These are phyloP conservation scores for Alectura lathami DNA, from an alignment of 2,113 vertebrate genomes.

Conservation along the genomic window DNA sequence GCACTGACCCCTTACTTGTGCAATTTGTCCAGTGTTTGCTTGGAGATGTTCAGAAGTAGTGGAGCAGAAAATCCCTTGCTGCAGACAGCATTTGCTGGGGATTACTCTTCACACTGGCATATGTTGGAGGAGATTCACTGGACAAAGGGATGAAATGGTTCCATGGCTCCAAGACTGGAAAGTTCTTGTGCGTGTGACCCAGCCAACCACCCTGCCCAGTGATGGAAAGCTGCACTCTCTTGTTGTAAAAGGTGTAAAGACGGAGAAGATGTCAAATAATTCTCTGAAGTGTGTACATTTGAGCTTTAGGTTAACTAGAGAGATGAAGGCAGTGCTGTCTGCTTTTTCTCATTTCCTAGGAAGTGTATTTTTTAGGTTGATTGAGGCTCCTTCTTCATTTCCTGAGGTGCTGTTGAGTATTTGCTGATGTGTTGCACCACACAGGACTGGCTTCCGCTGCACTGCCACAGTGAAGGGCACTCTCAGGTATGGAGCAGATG, in stretches of 20 bases:
- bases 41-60: slow-evolving; percentile 49
- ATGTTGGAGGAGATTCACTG: slow-evolving; percentile 15
- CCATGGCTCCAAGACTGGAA: not conserved
- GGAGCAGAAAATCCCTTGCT: slow-evolving; percentile 64
- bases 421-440: not conserved
- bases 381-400: not conserved
- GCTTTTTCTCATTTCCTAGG: not conserved
- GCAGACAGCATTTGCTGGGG: slow-evolving; percentile 33
- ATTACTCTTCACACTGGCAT: slow-evolving; percentile 44
- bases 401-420: not conserved
- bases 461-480: not conserved
- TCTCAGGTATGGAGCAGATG: not conserved
- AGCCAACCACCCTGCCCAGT: not conserved
- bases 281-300: not conserved
- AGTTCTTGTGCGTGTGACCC: not conserved
- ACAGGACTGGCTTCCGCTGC: not conserved
- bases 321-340: not conserved
- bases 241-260: not conserved
- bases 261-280: not conserved
- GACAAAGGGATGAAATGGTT: not conserved
- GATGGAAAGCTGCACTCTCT: not conserved
- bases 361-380: not conserved
- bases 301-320: not conserved
- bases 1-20: slow-evolving; percentile 47
- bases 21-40: slow-evolving; percentile 63